Conservation (phyloP, 2,113 vertebrate genomes). For the Eulemur macaco region DNA sequence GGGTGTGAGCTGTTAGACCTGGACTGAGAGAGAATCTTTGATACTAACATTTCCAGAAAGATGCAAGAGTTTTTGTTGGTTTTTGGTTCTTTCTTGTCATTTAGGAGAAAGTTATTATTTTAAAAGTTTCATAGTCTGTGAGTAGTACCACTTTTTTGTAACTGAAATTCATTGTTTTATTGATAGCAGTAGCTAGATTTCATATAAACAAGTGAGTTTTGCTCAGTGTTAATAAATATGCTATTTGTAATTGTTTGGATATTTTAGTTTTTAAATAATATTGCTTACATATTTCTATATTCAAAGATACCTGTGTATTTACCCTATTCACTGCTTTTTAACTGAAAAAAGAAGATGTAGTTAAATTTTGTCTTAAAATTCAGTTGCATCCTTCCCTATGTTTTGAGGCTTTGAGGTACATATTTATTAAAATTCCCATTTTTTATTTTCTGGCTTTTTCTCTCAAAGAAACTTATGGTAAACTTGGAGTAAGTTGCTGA, state of each 20-base stretch:
- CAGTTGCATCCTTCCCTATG: neutral
- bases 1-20: neutral
- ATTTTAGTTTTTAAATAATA: constrained; percentile 3
- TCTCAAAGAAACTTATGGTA: neutral
- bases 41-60: neutral
- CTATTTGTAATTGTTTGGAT: neutral
- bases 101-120: constrained; percentile 1
- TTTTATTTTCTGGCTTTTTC: neutral
- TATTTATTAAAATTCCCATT: neutral
- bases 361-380: constrained; percentile 41
- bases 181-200: constrained; percentile 11
- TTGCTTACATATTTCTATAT: neutral
- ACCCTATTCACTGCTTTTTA: neutral
- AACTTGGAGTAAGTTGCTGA: neutral
- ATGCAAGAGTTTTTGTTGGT: neutral
- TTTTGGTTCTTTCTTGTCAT: neutral
- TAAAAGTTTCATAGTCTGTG: neutral
- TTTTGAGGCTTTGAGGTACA: neutral
- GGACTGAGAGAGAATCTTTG: neutral
- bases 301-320: neutral
- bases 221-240: neutral
- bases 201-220: neutral
- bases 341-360: constrained; percentile 1
- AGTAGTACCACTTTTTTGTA: neutral
- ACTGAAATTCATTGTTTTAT: neutral